Base-by-base conservation (phyloP, 1,140 invertebrate species). In the Magallana angulata region DNA sequence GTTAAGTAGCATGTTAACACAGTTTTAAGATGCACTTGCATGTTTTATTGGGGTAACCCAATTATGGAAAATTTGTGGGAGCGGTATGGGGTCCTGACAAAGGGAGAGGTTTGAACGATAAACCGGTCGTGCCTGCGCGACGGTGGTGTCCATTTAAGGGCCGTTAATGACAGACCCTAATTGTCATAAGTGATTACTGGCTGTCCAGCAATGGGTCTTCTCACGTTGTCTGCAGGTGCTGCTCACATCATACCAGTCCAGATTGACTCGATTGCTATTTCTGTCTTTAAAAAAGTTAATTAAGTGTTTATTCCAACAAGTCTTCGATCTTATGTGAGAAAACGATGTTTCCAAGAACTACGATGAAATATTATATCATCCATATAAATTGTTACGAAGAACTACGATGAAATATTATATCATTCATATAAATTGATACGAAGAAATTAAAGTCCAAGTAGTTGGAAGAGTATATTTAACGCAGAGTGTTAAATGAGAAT, bases 171-270 rank as follows among this genome's bases (percentile, higher is more conserved):
- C 68, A 30, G 24, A 30, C 36, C 36, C 18, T 76, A 76, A 76
- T 76, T 36, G 24, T 76, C 9, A 30, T 76, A 76, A 76, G 24
- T 76, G 68, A 76, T 76, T 76, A 76, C 68, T 76, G 24, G 36
- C 68, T 76, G 68, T 12, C 30, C 60, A 62, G 60, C 60, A 76
- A 5, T 76, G 36, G 12, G 24, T 30, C 68, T 76, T 76, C 24
- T 76, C 68, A 76, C 68, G 68, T 30, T 11, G 68, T 76, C 68
- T 76, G 68, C 68, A 76, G 68, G 68, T 76, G 68, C 36, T 11
- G 24, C 7, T 76, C 30, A 30, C 68, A 76, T 24, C 8, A 76
- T 24, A 30, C 24, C 24, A 30, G 9, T 24, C 64, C 18, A 76
- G 11, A 76, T 76, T 12, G 24, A 8, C 24, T 76, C 68, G 30